Percentiles rank a stretch among this genome's conserved stretches.
These are phyloP conservation scores for Anhinga rufa DNA, from an alignment of 2,113 vertebrate genomes.

Conservation along the genomic window DNA sequence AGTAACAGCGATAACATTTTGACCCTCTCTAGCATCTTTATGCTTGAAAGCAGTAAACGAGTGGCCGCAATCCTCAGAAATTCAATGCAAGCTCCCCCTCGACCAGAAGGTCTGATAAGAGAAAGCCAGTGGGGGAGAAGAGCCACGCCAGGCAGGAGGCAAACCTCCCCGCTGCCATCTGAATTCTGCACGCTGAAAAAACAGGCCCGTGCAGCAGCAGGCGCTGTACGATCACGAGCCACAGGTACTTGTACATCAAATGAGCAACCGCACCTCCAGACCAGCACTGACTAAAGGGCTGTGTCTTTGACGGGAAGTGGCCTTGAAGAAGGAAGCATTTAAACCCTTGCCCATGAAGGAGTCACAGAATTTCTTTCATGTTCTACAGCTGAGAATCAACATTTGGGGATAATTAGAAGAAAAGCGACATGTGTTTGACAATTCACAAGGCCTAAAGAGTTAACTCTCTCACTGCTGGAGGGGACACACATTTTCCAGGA, in stretches of 20 bases:
- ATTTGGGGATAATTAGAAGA: not conserved
- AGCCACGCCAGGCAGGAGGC: not conserved
- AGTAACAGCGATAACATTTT: not conserved
- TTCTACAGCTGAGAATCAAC: not conserved
- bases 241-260: not conserved
- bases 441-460: not conserved
- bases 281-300: not conserved
- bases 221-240: not conserved
- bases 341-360: not conserved
- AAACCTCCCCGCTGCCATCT: not conserved
- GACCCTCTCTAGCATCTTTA: not conserved
- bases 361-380: not conserved
- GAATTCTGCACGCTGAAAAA: not conserved
- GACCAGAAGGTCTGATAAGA: not conserved
- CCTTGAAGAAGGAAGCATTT: not conserved
- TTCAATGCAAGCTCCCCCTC: not conserved
- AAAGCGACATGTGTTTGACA: not conserved
- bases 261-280: not conserved
- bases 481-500: not conserved
- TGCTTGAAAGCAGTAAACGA: not conserved
- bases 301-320: not conserved
- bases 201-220: not conserved
- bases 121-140: not conserved
- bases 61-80: not conserved
- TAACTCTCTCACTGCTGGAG: not conserved